A percentile compares a stretch with the other conserved stretches of the same genome.
Conservation (phyloP, 1,140 invertebrate genomes). For the Spodoptera litura region DNA sequence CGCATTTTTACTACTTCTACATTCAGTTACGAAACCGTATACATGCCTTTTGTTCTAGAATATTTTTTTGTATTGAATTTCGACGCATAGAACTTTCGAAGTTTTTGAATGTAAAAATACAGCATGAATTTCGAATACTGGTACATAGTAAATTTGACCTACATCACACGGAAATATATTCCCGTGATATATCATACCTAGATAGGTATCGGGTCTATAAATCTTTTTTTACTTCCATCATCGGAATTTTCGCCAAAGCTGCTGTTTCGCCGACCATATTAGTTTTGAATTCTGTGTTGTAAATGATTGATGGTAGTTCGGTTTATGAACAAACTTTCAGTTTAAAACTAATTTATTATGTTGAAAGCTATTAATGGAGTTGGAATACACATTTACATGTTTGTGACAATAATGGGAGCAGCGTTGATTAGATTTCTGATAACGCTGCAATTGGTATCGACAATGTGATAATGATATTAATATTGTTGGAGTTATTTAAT, state of each 20-base stretch:
- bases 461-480: too few species aligned
- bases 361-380: neutral
- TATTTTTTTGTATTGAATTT: too few species aligned
- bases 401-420: neutral
- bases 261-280: neutral
- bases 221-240: conserved; percentile 1
- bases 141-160: neutral
- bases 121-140: too few species aligned
- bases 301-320: conserved; percentile 22
- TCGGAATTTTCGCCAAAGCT: neutral
- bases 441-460: too few species aligned
- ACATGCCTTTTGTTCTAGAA: too few species aligned
- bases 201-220: neutral
- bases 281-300: neutral
- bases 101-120: neutral
- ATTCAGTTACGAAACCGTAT: too few species aligned
- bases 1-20: too few species aligned
- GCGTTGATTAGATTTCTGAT: neutral
- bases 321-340: neutral
- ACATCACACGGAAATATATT: conserved; percentile 4
- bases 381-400: neutral
- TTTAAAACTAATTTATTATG: conserved; percentile 4
- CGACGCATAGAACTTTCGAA: too few species aligned
- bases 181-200: neutral
- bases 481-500: too few species aligned